A percentile compares a stretch with the other conserved stretches of the same genome.
Conservation (phyloP, 2,113 vertebrate species). For the Rhinoptilus africanus region DNA sequence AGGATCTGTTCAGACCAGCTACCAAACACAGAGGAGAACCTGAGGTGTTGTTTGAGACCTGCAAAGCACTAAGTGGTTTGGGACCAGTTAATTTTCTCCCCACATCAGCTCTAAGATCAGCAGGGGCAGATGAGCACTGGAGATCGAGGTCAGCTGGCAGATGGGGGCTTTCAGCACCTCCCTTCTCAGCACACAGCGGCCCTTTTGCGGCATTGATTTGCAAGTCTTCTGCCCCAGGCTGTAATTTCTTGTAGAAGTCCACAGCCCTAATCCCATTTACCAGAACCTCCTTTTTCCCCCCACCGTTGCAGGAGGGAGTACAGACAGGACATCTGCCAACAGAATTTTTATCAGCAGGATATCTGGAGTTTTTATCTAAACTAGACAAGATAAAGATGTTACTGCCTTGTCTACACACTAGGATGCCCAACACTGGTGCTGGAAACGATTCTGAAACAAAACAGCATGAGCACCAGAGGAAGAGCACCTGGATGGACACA, state of each 20-base stretch:
- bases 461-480: neutral
- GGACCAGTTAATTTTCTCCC: neutral
- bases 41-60: neutral
- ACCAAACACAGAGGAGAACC: neutral
- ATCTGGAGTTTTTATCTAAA: neutral
- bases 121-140: rapidly evolving
- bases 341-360: neutral
- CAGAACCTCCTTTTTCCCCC: neutral
- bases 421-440: neutral
- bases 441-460: neutral
- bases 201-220: rapidly evolving
- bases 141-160: neutral
- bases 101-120: neutral
- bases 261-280: neutral
- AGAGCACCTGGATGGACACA: neutral
- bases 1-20: neutral
- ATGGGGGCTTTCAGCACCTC: neutral
- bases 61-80: neutral
- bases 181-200: neutral
- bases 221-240: neutral
- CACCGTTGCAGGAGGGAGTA: neutral
- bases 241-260: neutral
- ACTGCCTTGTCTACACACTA: neutral
- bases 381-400: neutral
- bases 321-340: neutral